phyloP scores from a whole-genome alignment of 2,888 invertebrate species.

The Pristionchus maxplancki region DNA sequence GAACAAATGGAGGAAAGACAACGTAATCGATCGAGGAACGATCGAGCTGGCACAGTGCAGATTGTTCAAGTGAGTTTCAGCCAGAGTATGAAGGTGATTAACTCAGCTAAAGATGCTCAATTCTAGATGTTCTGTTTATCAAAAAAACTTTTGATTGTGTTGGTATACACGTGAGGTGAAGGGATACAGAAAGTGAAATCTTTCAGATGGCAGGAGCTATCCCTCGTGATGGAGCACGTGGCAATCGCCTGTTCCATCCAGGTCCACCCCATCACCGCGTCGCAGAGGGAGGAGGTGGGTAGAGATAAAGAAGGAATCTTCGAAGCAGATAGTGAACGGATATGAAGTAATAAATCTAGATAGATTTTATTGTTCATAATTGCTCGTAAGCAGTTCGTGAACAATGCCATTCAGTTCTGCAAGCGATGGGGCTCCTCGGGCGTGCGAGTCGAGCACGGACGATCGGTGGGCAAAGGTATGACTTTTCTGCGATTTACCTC shows the following conservation, averaged over 20 bases:
- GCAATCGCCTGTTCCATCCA: constrained; percentile 12
- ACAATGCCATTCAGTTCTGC: constrained; percentile 47
- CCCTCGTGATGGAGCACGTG: neutral
- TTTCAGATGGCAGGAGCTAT: constrained; percentile 36
- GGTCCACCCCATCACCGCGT: constrained; percentile 39
- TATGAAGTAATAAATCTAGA: too few species aligned
- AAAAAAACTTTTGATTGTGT: neutral
- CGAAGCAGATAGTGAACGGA: too few species aligned
- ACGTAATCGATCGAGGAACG: constrained; percentile 94
- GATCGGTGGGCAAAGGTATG: neutral
- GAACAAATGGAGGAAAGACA: constrained; percentile 82
- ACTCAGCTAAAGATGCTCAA: too few species aligned
- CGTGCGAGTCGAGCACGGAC: constrained; percentile 11
- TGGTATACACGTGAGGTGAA: neutral
- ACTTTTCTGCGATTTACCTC: too few species aligned
- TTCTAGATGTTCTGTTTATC: neutral
- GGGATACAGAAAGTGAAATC: neutral
- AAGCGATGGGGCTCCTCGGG: constrained; percentile 39
- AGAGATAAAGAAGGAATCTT: too few species aligned
- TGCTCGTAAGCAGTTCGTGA: too few species aligned
- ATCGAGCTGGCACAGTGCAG: constrained; percentile 83
- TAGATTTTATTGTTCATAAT: too few species aligned
- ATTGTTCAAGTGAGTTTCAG: constrained; percentile 67
- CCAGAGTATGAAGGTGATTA: neutral
- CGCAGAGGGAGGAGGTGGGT: constrained; percentile 43